Percentiles rank a stretch among this genome's conserved stretches.
phyloP scores from a whole-genome alignment of 2,797 vertebrate species.

The Falco peregrinus region DNA sequence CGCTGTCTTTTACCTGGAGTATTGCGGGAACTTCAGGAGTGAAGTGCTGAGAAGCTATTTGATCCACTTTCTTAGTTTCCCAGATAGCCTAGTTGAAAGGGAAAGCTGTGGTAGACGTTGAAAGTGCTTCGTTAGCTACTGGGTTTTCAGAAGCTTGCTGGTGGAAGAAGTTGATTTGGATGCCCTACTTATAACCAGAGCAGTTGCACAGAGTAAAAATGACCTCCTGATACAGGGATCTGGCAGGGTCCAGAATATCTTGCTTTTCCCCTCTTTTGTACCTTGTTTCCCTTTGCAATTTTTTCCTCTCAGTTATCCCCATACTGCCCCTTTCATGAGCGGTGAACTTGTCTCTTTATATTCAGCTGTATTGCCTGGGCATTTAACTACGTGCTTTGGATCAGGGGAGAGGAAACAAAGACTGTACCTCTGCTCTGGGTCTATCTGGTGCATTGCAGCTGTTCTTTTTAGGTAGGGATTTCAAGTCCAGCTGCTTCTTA shows the following conservation, averaged over 20 bases:
- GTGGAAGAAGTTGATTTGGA: neutral
- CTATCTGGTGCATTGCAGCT: neutral
- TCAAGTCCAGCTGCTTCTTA: conserved; percentile 52
- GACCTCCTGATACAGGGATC: neutral
- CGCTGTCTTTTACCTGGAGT: neutral
- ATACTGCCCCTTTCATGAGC: neutral
- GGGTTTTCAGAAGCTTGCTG: neutral
- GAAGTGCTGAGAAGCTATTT: neutral
- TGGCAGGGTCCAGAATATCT: neutral
- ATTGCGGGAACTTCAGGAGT: neutral
- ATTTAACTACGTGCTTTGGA: neutral
- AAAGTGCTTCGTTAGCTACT: neutral
- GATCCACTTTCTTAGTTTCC: neutral
- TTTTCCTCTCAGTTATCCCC: neutral
- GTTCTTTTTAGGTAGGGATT: conserved; percentile 44
- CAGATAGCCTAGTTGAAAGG: neutral
- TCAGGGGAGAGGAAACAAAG: conserved; percentile 1
- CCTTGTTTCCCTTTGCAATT: neutral
- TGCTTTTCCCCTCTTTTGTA: neutral
- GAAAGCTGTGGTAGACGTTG: neutral
- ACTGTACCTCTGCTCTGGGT: neutral
- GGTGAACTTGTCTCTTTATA: neutral
- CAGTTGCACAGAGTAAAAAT: neutral
- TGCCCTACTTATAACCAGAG: neutral
- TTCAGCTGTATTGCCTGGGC: neutral